Percentiles rank a stretch among this genome's conserved stretches.
phyloP scores from a whole-genome alignment of 92 coral and sea anemone species.

The Diadumene lineata region DNA sequence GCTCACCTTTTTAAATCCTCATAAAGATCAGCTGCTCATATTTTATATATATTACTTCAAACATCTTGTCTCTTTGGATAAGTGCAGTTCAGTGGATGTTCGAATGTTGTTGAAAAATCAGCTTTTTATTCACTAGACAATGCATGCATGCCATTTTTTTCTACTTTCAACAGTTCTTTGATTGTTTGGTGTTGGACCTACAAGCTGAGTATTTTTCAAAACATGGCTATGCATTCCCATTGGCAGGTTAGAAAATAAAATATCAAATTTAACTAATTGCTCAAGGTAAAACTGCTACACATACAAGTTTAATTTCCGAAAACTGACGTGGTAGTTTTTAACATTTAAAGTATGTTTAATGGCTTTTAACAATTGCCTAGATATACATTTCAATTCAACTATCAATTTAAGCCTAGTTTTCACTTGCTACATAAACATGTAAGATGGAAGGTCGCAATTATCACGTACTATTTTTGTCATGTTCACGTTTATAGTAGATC shows the following conservation, averaged over 20 bases:
- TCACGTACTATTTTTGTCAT: too few relatives aligned
- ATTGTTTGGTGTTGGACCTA: neutral
- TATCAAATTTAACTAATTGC: neutral
- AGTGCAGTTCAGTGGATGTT: neutral
- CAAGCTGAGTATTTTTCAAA: neutral
- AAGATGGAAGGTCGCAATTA: too few relatives aligned
- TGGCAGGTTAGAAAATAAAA: neutral
- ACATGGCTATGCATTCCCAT: constrained; percentile 5
- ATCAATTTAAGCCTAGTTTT: too few relatives aligned
- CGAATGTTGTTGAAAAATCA: neutral
- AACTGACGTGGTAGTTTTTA: neutral
- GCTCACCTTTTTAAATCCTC: too few relatives aligned
- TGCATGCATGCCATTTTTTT: neutral
- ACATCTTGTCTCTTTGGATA: too few relatives aligned
- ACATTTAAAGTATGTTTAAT: too few relatives aligned
- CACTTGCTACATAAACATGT: too few relatives aligned
- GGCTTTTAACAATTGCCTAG: too few relatives aligned
- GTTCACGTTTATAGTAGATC: too few relatives aligned
- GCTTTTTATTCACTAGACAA: neutral
- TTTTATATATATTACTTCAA: too few relatives aligned
- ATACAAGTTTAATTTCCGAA: neutral
- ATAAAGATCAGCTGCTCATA: too few relatives aligned
- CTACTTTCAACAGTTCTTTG: neutral
- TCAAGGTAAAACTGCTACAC: neutral
- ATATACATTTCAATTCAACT: too few relatives aligned